Evolutionary conservation across 2,888 invertebrate species (phyloP), one percentile per base, ranked within the genome.

Genomic region (Drosophila buzzatii): DNA sequence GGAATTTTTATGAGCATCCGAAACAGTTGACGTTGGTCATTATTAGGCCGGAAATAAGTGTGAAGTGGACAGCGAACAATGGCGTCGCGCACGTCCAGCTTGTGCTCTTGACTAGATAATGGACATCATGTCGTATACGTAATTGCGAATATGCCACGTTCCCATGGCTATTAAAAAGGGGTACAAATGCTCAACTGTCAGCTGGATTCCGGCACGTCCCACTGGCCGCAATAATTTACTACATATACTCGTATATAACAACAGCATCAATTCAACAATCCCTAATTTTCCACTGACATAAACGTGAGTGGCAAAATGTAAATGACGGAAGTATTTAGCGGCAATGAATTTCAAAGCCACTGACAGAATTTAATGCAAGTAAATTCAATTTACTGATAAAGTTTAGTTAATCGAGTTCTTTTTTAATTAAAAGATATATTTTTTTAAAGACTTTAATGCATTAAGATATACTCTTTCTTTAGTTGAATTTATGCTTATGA

Each of bases 1-100:
- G 88, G 85, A 85, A 85, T 88, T 88, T 85, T 85, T 85, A 88
- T 73, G 83, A 62, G 59, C 59, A 42, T 10, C 49, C 51, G 63
- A 65, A 67, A 66, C 68, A 42, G 64, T 70, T 68, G 59, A 71
- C 47, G 60, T 14, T 73, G 65, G 55, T 57, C 66, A 63, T 78
- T 78, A 71, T 76, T 69, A 58, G 71, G 76, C 76, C 42, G 41
- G 42, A 65, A 70, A 68, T 73, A 37, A 60, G 57, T 62, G 57
- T 47, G 45, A 66, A 66, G 55, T 60, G 71, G 49, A 59, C 63
- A 53, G 23, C 55, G 53, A 10, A 20, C 51, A 42, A 49, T 64
- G 64, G 10, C 52, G 51, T 44, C 55, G 61, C 39, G 23, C 45
- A 23, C 23, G 45, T 23, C 23, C 45, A 45, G 45, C 8, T 57